Base-by-base conservation (phyloP, 2,113 vertebrate genomes). In the Petrocephalus microphthalmus region DNA sequence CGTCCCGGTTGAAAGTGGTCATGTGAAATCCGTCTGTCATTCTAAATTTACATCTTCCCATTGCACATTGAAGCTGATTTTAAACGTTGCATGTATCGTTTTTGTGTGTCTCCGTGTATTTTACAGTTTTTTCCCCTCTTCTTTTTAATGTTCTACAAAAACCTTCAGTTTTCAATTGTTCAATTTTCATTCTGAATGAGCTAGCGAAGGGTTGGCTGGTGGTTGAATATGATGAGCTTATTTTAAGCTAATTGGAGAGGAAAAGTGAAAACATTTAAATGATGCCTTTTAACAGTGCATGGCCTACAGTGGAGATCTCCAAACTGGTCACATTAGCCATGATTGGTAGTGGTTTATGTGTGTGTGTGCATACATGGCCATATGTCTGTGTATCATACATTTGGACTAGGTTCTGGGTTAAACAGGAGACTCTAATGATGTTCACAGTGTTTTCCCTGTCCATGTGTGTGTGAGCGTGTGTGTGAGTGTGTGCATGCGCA, bases 381-480 rank as follows among this genome's bases (percentile, higher is more conserved):
- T 37, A 74, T 74, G 67, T 74, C 29, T 29, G 5, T 71, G 67
- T 71, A 4, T 53, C 13, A 11, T 71, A 33, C 64, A 74, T 37
- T 37, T 37, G 67, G 29, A 37, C 29, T 11, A 33, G 67, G 67
- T 74, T 29, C 37, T 17, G 29, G 4, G 25, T 74, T 74, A 74
- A 74, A 37, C 67, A 74, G 29, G 67, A 71, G 67, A 64, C 57
- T 64, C 60, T 8, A 29, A 64, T 89, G 85, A 78, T 83, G 81
- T 20, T 51, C 20, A 25, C 49, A 25, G 10, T 84, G 42, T n/a
- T 13, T 7, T 25, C 82, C 45, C n/a, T 29, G 22, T 47, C 42
- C 7, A 4, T 84, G 67, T 67, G 60, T 37, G 7, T 47, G 84
- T 86, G 52, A n/a, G 83, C 54, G 83, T 85, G 87, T 51, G 89